Evolutionary conservation across 2,113 vertebrate species (phyloP).

Genomic region (Corapipo altera): DNA sequence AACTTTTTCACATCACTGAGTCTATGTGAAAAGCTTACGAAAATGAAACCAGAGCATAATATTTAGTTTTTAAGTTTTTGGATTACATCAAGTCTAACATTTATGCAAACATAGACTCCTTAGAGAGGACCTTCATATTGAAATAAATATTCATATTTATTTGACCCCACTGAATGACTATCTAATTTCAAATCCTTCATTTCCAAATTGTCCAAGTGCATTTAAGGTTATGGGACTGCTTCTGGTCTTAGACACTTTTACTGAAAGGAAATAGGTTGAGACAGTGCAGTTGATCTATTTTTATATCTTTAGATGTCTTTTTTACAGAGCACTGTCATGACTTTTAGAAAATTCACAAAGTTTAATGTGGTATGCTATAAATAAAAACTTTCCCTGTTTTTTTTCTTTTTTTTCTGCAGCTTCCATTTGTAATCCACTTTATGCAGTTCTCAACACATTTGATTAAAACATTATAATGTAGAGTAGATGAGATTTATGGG

Average conservation of each 20-base stretch:
- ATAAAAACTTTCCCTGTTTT: not conserved
- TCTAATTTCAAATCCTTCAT: not conserved
- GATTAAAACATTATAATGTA: not conserved
- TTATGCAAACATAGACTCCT: not conserved
- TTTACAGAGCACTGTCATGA: not conserved
- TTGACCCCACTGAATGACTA: not conserved
- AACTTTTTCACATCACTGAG: not conserved
- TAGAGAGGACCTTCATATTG: not conserved
- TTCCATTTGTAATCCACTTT: not conserved
- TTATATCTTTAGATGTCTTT: not conserved
- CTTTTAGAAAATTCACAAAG: not conserved
- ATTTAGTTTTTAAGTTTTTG: not conserved
- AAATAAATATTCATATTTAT: not conserved
- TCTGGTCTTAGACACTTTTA: not conserved
- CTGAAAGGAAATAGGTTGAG: not conserved
- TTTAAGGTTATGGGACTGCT: not conserved
- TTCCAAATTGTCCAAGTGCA: not conserved
- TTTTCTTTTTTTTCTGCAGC: not conserved
- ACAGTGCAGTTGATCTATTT: not conserved
- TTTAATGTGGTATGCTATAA: not conserved
- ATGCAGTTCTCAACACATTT: not conserved
- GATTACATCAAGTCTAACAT: not conserved
- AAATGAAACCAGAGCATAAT: not conserved
- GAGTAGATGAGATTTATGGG: not conserved
- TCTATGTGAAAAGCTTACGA: not conserved